Evolutionary conservation across 2,797 vertebrate species (phyloP).

Genomic region (Phrynocephalus vlangalii): DNA sequence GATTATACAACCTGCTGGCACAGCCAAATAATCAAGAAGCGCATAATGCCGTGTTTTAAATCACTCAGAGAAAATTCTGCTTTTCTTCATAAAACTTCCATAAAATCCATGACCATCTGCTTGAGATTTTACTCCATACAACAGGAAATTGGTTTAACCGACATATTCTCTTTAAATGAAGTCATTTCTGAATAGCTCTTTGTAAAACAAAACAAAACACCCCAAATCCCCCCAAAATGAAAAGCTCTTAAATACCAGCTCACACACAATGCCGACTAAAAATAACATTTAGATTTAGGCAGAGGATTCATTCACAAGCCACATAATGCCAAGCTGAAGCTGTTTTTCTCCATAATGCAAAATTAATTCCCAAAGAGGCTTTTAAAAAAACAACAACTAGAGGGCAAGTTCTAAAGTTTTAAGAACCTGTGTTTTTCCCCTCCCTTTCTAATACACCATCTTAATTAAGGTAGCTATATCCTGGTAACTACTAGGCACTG

Average conservation of each 20-base stretch:
- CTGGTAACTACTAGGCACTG: neutral
- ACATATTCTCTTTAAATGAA: conserved; percentile 61
- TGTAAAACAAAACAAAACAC: conserved; percentile 42
- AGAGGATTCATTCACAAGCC: conserved; percentile 48
- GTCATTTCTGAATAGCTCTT: conserved; percentile 65
- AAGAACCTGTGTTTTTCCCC: neutral
- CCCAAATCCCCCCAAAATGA: conserved; percentile 31
- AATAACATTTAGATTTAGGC: conserved; percentile 41
- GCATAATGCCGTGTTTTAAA: conserved; percentile 53
- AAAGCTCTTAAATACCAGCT: conserved; percentile 51
- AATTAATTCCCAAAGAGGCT: conserved; percentile 1
- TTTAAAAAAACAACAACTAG: neutral
- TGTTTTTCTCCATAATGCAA: neutral
- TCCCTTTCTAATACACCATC: conserved; percentile 39
- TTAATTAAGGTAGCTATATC: conserved; percentile 6
- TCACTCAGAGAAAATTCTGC: conserved; percentile 63
- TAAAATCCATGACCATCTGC: conserved; percentile 67
- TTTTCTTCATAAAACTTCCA: conserved; percentile 56
- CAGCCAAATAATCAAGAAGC: conserved; percentile 56
- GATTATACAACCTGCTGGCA: conserved; percentile 49
- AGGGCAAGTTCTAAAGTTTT: conserved; percentile 27
- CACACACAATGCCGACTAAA: conserved; percentile 22
- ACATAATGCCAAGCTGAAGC: conserved; percentile 16
- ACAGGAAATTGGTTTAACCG: conserved; percentile 72
- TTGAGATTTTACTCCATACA: conserved; percentile 63